Percentiles rank a stretch among this genome's conserved stretches.
Evolutionary conservation across 2,888 invertebrate genomes (phyloP).

Genomic region (Diaperis boleti): DNA sequence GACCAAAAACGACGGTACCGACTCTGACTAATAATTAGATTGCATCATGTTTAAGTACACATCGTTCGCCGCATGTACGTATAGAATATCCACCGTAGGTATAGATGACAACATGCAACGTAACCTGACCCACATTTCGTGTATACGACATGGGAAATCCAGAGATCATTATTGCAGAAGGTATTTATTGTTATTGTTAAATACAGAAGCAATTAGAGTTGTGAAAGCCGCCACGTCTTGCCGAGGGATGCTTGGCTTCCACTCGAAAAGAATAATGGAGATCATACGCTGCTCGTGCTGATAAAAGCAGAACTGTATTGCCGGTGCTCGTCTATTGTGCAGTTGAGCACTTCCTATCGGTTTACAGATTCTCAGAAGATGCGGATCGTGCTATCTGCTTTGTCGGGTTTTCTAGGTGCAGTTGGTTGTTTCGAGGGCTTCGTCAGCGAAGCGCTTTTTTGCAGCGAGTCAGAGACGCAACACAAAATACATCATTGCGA

Average conservation of each 20-base stretch:
- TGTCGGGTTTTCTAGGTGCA: slow-evolving; percentile 30
- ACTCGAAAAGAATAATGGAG: slow-evolving; percentile 22
- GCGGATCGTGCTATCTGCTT: slow-evolving; percentile 26
- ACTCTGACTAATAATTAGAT: slow-evolving; percentile 24
- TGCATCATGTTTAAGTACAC: slow-evolving; percentile 29
- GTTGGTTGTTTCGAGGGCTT: slow-evolving; percentile 3
- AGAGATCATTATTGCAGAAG: slow-evolving; percentile 33
- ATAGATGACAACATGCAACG: slow-evolving; percentile 40
- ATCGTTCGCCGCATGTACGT: slow-evolving; percentile 21
- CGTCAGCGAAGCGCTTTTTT: slow-evolving; percentile 31
- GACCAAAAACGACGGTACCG: no score
- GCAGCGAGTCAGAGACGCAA: background rate
- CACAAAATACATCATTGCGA: no score
- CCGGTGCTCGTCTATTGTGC: slow-evolving; percentile 37
- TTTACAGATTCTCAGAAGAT: slow-evolving; percentile 35
- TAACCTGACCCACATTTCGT: slow-evolving; percentile 41
- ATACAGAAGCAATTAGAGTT: slow-evolving; percentile 22
- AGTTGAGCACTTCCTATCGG: slow-evolving; percentile 42
- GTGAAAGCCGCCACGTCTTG: slow-evolving; percentile 10
- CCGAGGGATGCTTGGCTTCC: slow-evolving; percentile 1
- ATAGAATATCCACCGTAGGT: slow-evolving; percentile 35
- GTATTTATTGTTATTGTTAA: slow-evolving; percentile 25
- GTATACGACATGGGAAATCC: slow-evolving; percentile 41
- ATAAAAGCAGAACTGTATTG: slow-evolving; percentile 33
- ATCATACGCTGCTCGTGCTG: slow-evolving; percentile 21